Conservation (phyloP, 2,113 vertebrate genomes). For the pig (Sus scrofa) region T2T-Sscrofa CM000827.6:94142501-94143000, state of each 20-base stretch:
- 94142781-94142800: neutral
- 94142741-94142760: neutral
- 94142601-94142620: neutral
- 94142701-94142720: slow-evolving; percentile 43
- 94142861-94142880: neutral
- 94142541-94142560: neutral
- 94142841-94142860: neutral
- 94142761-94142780: neutral
- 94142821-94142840: neutral
- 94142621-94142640: neutral
- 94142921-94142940: neutral
- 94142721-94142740: neutral
- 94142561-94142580: neutral
- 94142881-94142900: neutral
- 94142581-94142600: neutral
- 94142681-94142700: neutral
- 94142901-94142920: neutral
- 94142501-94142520: neutral
- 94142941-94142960: neutral
- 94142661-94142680: neutral
- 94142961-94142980: neutral
- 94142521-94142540: neutral
- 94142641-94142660: neutral
- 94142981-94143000: neutral
- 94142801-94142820: neutral